phyloP scores from a whole-genome alignment of 2,888 invertebrate species.

The Ecdyonurus torrentis region DNA sequence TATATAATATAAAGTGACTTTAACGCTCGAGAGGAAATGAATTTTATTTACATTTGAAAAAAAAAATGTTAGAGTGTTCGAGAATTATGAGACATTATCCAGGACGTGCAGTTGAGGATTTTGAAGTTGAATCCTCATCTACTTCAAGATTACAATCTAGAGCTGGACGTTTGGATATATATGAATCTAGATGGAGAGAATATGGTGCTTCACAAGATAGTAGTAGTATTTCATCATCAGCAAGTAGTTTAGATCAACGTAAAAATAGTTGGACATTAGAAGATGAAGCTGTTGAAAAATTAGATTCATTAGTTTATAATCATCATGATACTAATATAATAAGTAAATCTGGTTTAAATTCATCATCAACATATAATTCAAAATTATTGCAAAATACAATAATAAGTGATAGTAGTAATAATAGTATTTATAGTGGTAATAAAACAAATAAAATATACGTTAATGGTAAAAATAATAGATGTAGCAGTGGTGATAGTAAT shows the following conservation, averaged over 20 bases:
- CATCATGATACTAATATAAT: background rate
- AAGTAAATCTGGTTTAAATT: background rate
- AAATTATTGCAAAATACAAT: background rate
- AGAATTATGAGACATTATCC: constrained; percentile 8
- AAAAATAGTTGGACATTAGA: background rate
- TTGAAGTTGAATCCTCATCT: background rate
- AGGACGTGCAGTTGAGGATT: constrained; percentile 6
- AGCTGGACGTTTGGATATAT: constrained; percentile 5
- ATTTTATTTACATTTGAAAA: background rate
- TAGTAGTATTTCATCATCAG: background rate
- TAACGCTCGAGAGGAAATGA: background rate
- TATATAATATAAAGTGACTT: background rate
- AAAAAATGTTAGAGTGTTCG: background rate
- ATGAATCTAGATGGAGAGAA: constrained; percentile 9
- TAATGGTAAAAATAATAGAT: background rate
- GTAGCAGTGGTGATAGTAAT: background rate
- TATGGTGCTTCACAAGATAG: background rate
- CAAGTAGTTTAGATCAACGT: background rate
- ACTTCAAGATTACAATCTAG: background rate
- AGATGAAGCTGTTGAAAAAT: background rate
- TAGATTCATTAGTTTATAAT: background rate
- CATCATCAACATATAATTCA: background rate
- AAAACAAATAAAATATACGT: background rate
- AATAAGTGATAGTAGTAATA: background rate
- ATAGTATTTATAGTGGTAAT: background rate